Evolutionary conservation across 2,888 invertebrate species (phyloP), one percentile per base, ranked within the genome.

Genomic region (Hyalella azteca): DNA sequence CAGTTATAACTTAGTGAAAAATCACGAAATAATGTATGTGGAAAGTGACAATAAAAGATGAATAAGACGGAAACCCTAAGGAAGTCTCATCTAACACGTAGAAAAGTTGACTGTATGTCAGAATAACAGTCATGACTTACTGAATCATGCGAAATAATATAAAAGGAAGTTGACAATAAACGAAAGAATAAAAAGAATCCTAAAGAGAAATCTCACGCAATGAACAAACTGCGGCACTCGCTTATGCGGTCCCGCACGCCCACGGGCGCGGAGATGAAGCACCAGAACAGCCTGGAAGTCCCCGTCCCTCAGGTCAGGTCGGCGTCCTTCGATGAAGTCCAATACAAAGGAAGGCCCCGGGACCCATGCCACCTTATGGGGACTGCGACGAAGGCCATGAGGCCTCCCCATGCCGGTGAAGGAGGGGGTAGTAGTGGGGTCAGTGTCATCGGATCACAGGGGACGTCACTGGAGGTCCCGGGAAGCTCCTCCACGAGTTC

Each of bases 251-350:
- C 94, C 88, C 92, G 93, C 87, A 95, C 95, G 86, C 95, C 95
- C 85, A 95, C 94, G 85, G 94, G 94, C 86, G 93, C 93, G 87
- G 95, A 95, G 89, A 95, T 95, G 94, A 95, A 95, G 91, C 93
- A 93, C 85, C 95, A 95, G 88, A 94, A 94, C 89, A 95, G 94
- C 89, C 92, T 95, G 86, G 95, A 95, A 88, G 94, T 95, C 86
- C 95, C 95, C 85, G 95, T 95, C 85, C 94, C 94, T 88, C 94
- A 94, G 91, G 93, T 95, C 86, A 93, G 95, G 86, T 95, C 95
- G 84, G 94, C 94, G 84, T 94, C 95, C 85, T 95, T 95, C 90
- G 95, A 95, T 90, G 95, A 95, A 90, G 95, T 94, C 88, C 93
- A 94, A 88, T 88, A 94, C 88, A 93, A 93, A 87, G 91, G 93